Conservation (phyloP, 2,888 invertebrate species). For the Habroteleia sp. region DNA sequence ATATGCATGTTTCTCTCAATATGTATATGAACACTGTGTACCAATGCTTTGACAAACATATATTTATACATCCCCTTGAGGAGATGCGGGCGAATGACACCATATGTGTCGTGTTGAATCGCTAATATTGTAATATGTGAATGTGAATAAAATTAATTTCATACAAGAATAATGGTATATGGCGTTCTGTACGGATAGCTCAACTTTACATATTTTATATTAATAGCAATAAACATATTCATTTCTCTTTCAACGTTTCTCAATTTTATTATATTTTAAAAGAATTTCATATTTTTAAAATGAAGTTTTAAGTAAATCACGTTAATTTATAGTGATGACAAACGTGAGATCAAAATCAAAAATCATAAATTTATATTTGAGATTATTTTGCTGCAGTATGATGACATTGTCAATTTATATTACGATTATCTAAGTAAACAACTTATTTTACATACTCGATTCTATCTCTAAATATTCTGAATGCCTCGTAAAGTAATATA, state of each 20-base stretch:
- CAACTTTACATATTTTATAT: constrained; percentile 8
- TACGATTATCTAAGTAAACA: no score
- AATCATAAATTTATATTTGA: no score
- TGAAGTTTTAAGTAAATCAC: no score
- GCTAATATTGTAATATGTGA: constrained; percentile 76
- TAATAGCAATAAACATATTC: constrained; percentile 3
- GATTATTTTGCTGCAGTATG: no score
- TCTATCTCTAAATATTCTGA: no score
- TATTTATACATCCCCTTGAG: constrained; percentile 73
- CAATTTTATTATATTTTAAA: background rate
- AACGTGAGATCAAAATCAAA: no score
- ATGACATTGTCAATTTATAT: no score
- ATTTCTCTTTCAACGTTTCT: background rate
- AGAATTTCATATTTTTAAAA: no score
- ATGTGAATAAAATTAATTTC: constrained; percentile 71
- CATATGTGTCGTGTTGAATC: constrained; percentile 76
- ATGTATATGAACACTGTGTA: constrained; percentile 61
- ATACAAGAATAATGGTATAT: constrained; percentile 40
- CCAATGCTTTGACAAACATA: constrained; percentile 61
- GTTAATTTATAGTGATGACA: no score
- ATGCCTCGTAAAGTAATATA: no score
- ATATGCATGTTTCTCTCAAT: constrained; percentile 63
- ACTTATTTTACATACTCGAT: no score
- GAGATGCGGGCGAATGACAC: constrained; percentile 78
- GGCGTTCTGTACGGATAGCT: constrained; percentile 25